A percentile compares a stretch with the other conserved stretches of the same genome.
Evolutionary conservation across 2,113 vertebrate genomes (phyloP).

Genomic region (Ageneiosus marmoratus): DNA sequence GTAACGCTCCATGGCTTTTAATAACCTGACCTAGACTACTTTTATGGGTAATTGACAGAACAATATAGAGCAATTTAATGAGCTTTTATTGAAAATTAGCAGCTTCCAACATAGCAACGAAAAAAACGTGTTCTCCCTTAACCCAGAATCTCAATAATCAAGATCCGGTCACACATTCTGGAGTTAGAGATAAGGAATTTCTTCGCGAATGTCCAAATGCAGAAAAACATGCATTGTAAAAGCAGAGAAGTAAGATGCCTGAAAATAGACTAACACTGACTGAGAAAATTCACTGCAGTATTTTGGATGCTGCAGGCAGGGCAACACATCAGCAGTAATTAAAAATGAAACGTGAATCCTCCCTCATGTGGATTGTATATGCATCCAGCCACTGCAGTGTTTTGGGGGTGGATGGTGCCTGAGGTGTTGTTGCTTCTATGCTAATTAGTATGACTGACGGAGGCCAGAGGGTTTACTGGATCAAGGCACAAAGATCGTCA

Average conservation of each 20-base stretch:
- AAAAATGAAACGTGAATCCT: conserved; percentile 62
- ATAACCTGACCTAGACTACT: conserved; percentile 32
- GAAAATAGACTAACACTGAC: not conserved
- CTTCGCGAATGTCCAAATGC: conserved; percentile 16
- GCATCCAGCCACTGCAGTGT: conserved; percentile 61
- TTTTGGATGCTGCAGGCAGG: conserved; percentile 52
- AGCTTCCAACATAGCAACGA: conserved; percentile 37
- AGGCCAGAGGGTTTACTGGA: conserved; percentile 47
- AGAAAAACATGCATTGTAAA: not conserved
- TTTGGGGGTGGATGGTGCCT: conserved; percentile 50
- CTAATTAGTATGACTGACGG: conserved; percentile 63
- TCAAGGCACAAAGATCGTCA: conserved; percentile 47
- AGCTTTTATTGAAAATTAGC: conserved; percentile 53
- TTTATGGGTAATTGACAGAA: conserved; percentile 36
- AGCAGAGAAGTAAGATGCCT: conserved; percentile 7
- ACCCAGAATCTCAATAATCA: conserved; percentile 12
- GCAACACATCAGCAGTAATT: conserved; percentile 61
- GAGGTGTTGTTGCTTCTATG: conserved; percentile 58
- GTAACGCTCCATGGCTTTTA: conserved; percentile 40
- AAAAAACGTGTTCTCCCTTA: not conserved
- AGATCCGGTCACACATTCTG: conserved; percentile 4
- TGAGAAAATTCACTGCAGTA: conserved; percentile 45
- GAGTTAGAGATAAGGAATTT: conserved; percentile 12
- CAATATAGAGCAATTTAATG: conserved; percentile 51
- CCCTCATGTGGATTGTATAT: conserved; percentile 60